Percentiles rank a stretch among this genome's conserved stretches.
Evolutionary conservation across 2,797 vertebrate genomes (phyloP).

Genomic region (Rhinophrynus dorsalis): DNA sequence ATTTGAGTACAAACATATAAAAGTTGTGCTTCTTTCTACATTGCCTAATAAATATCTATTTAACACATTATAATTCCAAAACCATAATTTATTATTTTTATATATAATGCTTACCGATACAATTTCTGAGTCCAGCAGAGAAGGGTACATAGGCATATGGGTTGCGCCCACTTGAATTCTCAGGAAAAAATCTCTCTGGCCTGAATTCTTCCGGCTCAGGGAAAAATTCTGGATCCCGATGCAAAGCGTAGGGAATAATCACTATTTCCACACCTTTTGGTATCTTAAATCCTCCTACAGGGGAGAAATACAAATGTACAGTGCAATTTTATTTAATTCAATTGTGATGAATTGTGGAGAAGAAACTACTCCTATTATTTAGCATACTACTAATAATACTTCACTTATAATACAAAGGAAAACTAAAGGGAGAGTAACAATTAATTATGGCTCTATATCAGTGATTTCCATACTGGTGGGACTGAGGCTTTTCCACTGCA

Average conservation of each 20-base stretch:
- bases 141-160: conserved; percentile 88
- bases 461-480: no score
- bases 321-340: not conserved
- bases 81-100: no score
- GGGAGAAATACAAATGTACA: not conserved
- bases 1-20: no score
- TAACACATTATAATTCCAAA: no score
- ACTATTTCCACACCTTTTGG: conserved; percentile 73
- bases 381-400: no score
- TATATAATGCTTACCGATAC: conserved; percentile 86
- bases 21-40: no score
- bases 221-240: conserved; percentile 82
- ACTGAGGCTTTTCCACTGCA: no score
- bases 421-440: no score
- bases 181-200: conserved; percentile 84
- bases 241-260: conserved; percentile 79
- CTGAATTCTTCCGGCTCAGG: conserved; percentile 87
- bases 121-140: conserved; percentile 93
- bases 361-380: not conserved
- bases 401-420: no score
- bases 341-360: no score
- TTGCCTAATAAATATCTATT: no score
- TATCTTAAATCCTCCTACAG: conserved; percentile 77
- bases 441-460: no score
- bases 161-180: conserved; percentile 79